Evolutionary conservation across 2,113 vertebrate genomes (phyloP), one percentile per base, ranked within the genome.

Genomic region (Nibea coibor): DNA sequence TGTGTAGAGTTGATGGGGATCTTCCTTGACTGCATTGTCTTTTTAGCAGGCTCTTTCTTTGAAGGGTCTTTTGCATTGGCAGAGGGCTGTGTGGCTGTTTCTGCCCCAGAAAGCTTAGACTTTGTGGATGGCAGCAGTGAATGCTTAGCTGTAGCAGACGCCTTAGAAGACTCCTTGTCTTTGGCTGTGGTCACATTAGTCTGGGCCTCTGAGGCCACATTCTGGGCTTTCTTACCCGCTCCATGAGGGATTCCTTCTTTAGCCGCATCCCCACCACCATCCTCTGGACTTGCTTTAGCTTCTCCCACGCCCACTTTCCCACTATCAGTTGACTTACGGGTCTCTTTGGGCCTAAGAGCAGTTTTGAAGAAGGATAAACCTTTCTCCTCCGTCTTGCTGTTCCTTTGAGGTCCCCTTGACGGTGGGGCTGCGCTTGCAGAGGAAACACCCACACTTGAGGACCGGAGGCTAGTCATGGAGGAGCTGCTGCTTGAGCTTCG

Each of bases 321-420:
- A 43, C 97, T 93, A n/a, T 98, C 97, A 0, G 96, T 92, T 0
- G 97, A 97, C 53, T 96, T 93, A 3, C 97, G 96, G 0, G 93
- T 95, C 72, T 99, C 98, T 90, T 98, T 99, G 91, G 98, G 97
- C 87, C 97, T 94, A 83, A 99, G 93, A 67, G 98, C 98, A 0
- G 96, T 96, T 89, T 98, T 98, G 88, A 99, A 98, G 93, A 99
- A 99, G 43, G 97, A 98, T 75, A 99, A 90, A 2, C 97, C 97
- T 76, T 99, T 99, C 70, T 99, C 98, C 45, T 99, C 98, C 0
- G 96, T 97, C 90, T 97, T 99, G 93, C 96, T 97, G 94, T 96
- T 96, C 89, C 96, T 94, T 85, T 95, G 96, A 95, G 81, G 15
- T 87, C 93, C 4, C 91, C 82, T 87, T 88, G 24, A 87, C 5